Evolutionary conservation across 1,140 invertebrate species (phyloP).

Genomic region (Drosophila ironensis): DNA sequence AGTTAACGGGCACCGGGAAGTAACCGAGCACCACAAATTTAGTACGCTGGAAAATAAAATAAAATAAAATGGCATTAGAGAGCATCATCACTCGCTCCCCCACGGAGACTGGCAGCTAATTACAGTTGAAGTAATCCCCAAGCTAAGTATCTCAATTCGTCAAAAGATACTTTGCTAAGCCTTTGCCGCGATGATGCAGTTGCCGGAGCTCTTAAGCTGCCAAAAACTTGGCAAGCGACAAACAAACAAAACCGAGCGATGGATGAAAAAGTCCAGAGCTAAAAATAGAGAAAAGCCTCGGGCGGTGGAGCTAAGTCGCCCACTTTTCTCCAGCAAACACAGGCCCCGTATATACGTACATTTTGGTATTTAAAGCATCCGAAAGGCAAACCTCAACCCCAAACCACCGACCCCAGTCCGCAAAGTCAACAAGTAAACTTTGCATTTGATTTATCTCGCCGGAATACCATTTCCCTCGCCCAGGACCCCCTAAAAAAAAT

Average conservation of each 20-base stretch:
- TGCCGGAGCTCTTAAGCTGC: slow-evolving; percentile 51
- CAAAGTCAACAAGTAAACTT: slow-evolving; percentile 69
- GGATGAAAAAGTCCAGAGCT: slow-evolving; percentile 7
- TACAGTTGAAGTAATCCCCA: slow-evolving; percentile 53
- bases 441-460: slow-evolving; percentile 54
- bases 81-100: neutral
- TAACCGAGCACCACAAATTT: neutral
- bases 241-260: slow-evolving; percentile 27
- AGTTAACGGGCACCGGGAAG: too few species aligned
- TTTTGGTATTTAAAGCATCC: slow-evolving; percentile 41
- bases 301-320: slow-evolving; percentile 10
- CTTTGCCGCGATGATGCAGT: slow-evolving; percentile 37
- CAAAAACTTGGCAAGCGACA: slow-evolving; percentile 52
- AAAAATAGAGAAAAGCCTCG: slow-evolving; percentile 40
- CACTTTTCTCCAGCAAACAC: slow-evolving; percentile 1
- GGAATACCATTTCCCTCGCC: neutral
- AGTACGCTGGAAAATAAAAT: neutral
- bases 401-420: slow-evolving; percentile 10
- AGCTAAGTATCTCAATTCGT: slow-evolving; percentile 51
- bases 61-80: slow-evolving; percentile 1
- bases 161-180: slow-evolving; percentile 63
- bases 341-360: slow-evolving; percentile 33
- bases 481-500: neutral
- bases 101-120: slow-evolving; percentile 50
- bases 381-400: slow-evolving; percentile 27